Evolutionary conservation across 1,140 invertebrate species (phyloP), one percentile per base, ranked within the genome.

Genomic region (Drosophila arizonae): DNA sequence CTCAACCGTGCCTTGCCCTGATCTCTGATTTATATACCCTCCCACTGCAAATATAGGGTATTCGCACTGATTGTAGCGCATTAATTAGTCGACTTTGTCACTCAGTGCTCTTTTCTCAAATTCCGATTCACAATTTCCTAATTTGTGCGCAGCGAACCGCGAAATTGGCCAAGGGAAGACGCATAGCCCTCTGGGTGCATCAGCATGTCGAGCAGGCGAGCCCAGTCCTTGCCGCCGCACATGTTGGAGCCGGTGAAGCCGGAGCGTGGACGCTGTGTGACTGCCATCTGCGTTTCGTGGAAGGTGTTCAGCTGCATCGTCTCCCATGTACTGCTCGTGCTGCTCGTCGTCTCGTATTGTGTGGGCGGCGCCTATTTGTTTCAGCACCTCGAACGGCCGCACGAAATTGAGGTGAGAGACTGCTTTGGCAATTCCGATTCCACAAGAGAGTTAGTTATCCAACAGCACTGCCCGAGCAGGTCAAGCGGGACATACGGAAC

Each of bases 311-410:
- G 96, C 73, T 96, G 97, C 92, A 93, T 98, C 48, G 96, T 98
- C 80, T 97, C 96, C 0, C 97, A 98, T 93, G 95, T 97, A 73
- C 95, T 96, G 74, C 94, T 98, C 58, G 94, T 98, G 69, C 95
- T 96, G 33, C 93, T 98, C 52, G 91, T 92, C 6, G 96, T 98
- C 55, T 95, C 96, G 28, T 98, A 98, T 91, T 97, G 97, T 92
- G 94, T 97, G 71, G 94, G 97, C 45, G 97, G 97, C 8, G 97
- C 96, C 8, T 95, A 96, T 79, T 95, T 96, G 15, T 98, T 98
- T 92, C 95, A 96, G 90, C 92, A 93, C n/a, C 92, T 98, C 51
- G 97, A 98, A 90, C 93, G 94, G 0, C 93, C 94, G 10, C 94
- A 97, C 84, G 97, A 97, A 91, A 94, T 93, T 75, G 92, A 95